Evolutionary conservation across 2,888 invertebrate species (phyloP).

Genomic region (Abscondita cerata): DNA sequence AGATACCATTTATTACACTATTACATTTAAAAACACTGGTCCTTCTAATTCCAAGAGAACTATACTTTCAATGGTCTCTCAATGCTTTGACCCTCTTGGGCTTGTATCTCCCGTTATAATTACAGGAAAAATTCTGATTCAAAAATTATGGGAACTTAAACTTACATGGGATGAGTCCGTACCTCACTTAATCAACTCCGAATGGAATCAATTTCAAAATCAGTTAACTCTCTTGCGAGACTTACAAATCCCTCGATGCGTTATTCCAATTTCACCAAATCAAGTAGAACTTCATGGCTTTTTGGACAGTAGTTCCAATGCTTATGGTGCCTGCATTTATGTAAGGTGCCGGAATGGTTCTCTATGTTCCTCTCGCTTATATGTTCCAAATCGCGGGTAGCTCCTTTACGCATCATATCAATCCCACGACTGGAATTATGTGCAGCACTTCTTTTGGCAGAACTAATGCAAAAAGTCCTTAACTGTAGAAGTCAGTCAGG

Average conservation of each 20-base stretch:
- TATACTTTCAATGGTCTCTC: slow-evolving; percentile 9
- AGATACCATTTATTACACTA: slow-evolving; percentile 19
- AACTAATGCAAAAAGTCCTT: slow-evolving; percentile 19
- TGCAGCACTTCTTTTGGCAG: slow-evolving; percentile 26
- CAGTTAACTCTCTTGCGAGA: not conserved
- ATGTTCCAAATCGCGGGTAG: slow-evolving; percentile 26
- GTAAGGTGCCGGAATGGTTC: slow-evolving; percentile 3
- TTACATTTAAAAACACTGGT: not conserved
- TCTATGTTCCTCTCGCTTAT: not conserved
- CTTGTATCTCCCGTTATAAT: slow-evolving; percentile 7
- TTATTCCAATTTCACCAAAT: not conserved
- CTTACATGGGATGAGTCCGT: slow-evolving; percentile 11
- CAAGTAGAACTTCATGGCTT: slow-evolving; percentile 38
- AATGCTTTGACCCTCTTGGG: slow-evolving; percentile 19
- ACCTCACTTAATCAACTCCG: not conserved
- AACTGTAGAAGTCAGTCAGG: not conserved
- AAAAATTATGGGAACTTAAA: slow-evolving; percentile 8
- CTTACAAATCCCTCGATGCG: slow-evolving; percentile 6
- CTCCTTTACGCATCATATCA: slow-evolving; percentile 12
- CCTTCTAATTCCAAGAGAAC: slow-evolving; percentile 10
- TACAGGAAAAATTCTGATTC: slow-evolving; percentile 11
- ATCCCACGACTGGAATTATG: slow-evolving; percentile 33
- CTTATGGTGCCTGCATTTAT: slow-evolving; percentile 42
- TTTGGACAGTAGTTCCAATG: slow-evolving; percentile 39
- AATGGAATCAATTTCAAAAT: slow-evolving; percentile 4